Conservation (phyloP, 2,888 invertebrate genomes). For the Chromoteleia sp. region DNA sequence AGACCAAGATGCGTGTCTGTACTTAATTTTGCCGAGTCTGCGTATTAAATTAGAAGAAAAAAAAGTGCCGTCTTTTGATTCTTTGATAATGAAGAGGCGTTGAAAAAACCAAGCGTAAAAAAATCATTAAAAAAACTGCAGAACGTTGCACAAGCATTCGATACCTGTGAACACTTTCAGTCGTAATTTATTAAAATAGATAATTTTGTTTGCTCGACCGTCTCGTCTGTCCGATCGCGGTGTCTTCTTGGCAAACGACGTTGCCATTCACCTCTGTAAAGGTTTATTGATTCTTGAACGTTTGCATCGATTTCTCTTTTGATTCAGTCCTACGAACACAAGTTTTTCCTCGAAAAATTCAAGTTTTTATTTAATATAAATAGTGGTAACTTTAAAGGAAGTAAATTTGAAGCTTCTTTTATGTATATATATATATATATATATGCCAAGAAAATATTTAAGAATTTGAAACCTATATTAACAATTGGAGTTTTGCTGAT, state of each 20-base stretch:
- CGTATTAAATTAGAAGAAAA: conserved; percentile 31
- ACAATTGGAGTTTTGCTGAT: no score
- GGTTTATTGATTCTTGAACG: conserved; percentile 18
- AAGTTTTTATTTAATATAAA: neutral
- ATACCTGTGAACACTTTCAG: conserved; percentile 9
- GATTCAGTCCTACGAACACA: neutral
- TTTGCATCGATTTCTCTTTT: conserved; percentile 36
- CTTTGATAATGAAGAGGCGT: conserved; percentile 13
- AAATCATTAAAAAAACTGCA: no score
- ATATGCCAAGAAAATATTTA: no score
- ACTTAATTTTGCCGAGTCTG: conserved; percentile 34
- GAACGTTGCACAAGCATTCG: conserved; percentile 18
- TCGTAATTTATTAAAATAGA: conserved; percentile 4
- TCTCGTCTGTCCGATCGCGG: neutral
- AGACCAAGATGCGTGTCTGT: conserved; percentile 34
- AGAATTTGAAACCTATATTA: no score
- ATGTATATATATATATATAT: no score
- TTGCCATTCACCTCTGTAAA: conserved; percentile 29
- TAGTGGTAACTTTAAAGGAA: no score
- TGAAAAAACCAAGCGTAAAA: conserved; percentile 23
- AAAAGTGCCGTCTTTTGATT: conserved; percentile 20
- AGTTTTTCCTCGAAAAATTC: neutral
- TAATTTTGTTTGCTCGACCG: neutral
- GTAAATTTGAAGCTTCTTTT: no score
- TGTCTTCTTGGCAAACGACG: conserved; percentile 25